A percentile compares a stretch with the other conserved stretches of the same genome.
These are phyloP conservation scores for Anabas testudineus DNA, from an alignment of 2,797 vertebrate species.

Conservation along the genomic window DNA sequence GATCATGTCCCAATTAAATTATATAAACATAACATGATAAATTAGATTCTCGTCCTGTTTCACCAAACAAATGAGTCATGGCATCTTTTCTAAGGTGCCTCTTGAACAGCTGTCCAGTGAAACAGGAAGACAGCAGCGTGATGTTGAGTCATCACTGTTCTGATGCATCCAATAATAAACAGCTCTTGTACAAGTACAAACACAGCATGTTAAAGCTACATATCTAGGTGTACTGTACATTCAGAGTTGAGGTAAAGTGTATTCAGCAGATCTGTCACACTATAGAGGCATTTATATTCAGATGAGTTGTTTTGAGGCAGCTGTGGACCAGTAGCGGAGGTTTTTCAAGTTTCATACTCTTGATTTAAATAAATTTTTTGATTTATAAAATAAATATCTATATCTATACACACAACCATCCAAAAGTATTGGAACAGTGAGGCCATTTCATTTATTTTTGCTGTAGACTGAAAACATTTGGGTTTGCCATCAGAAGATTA, in stretches of 20 bases:
- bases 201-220: not conserved
- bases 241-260: not conserved
- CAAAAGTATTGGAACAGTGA: too few relatives aligned
- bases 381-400: too few relatives aligned
- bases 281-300: not conserved
- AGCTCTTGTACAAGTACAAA: not conserved
- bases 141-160: not conserved
- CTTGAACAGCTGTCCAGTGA: not conserved
- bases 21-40: not conserved
- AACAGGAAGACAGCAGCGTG: not conserved
- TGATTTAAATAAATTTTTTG: too few relatives aligned
- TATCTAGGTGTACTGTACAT: not conserved
- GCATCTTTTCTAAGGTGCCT: not conserved
- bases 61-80: conserved; percentile 1
- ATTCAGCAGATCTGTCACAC: not conserved
- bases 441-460: too few relatives aligned
- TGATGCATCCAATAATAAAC: not conserved
- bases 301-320: not conserved
- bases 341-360: too few relatives aligned
- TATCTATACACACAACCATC: too few relatives aligned
- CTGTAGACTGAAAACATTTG: too few relatives aligned
- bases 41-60: not conserved
- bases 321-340: too few relatives aligned
- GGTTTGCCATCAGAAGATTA: too few relatives aligned
- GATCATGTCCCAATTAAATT: not conserved